These are phyloP conservation scores for Rostratula benghalensis DNA, from an alignment of 2,113 vertebrate species.

Conservation along the genomic window DNA sequence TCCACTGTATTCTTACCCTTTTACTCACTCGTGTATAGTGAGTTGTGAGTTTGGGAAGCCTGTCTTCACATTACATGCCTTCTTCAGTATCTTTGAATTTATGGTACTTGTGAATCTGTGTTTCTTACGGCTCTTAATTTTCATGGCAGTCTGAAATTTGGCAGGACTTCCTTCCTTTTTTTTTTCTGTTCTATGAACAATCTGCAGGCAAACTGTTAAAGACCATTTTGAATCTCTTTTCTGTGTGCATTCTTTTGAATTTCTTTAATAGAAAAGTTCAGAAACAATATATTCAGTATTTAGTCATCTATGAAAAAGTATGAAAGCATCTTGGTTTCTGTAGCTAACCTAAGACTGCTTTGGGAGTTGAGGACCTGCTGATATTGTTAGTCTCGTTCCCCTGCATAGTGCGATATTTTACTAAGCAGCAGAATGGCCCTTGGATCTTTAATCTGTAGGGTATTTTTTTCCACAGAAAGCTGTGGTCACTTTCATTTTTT, in stretches of 20 bases:
- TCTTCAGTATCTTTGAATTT: background rate
- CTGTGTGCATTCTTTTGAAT: background rate
- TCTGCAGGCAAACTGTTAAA: background rate
- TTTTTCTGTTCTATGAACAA: background rate
- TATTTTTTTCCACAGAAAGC: background rate
- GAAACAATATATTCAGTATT: too few species aligned
- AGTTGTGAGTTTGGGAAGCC: background rate
- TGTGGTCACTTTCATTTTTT: background rate
- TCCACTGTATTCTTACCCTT: background rate
- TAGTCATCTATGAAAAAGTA: too few species aligned
- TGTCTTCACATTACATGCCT: background rate
- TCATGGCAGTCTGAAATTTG: background rate
- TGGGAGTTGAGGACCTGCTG: background rate
- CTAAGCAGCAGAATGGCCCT: background rate
- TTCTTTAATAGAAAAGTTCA: background rate
- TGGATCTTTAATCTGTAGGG: fast-evolving
- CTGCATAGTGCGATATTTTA: background rate
- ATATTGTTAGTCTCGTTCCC: background rate
- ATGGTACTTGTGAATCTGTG: background rate
- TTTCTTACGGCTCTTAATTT: background rate
- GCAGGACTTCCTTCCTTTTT: background rate
- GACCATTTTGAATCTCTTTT: background rate
- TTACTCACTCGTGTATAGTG: fast-evolving
- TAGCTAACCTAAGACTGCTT: background rate
- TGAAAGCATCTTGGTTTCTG: background rate